These are phyloP conservation scores for Cacatua alba DNA, from an alignment of 2,113 vertebrate species.

Conservation along the genomic window DNA sequence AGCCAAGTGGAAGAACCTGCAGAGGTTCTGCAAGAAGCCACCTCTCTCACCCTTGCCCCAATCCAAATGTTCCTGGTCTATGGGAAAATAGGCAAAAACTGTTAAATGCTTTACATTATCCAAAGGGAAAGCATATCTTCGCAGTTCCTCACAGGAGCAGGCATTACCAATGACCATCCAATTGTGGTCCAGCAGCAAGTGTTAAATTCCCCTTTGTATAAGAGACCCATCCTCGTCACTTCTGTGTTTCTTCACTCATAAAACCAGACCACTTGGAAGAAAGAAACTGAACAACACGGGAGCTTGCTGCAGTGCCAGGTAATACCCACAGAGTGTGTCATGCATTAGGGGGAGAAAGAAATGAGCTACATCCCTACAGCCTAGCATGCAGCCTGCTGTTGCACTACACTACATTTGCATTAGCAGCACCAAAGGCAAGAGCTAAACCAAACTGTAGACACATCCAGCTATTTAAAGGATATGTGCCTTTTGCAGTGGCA, in stretches of 20 bases:
- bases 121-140: background rate
- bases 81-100: background rate
- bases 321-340: background rate
- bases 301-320: slow-evolving; percentile 21
- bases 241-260: background rate
- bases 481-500: background rate
- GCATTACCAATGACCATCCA: background rate
- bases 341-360: background rate
- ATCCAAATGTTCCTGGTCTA: background rate
- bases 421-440: background rate
- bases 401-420: background rate
- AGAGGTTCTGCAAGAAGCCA: background rate
- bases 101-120: accelerated
- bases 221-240: background rate
- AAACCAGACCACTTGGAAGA: background rate
- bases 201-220: background rate
- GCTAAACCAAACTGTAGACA: background rate
- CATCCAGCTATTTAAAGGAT: background rate
- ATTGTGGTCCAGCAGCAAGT: background rate
- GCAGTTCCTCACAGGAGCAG: accelerated
- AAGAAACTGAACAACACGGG: background rate
- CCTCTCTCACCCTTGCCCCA: background rate
- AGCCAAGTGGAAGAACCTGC: background rate
- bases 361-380: background rate
- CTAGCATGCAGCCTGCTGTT: background rate